Conservation (phyloP, 2,797 vertebrate species). For the Hippopotamyrus pictus region DNA sequence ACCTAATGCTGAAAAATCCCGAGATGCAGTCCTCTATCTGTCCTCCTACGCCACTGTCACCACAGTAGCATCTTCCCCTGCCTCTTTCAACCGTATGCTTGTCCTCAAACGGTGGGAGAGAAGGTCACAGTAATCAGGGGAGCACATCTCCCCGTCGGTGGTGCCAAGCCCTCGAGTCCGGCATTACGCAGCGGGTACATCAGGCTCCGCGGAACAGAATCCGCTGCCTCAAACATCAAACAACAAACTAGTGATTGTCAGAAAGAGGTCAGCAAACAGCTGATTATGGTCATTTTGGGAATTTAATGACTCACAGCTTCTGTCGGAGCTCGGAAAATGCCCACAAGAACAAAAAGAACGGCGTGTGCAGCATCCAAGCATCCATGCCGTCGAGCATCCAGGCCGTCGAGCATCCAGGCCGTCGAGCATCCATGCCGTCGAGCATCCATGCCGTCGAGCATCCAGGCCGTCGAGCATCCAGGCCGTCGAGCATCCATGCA, state of each 20-base stretch:
- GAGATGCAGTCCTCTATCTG: not conserved
- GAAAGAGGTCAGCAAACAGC: not conserved
- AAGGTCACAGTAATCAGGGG: not conserved
- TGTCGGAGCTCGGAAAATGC: not conserved
- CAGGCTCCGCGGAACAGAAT: not conserved
- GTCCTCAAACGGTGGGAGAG: not conserved
- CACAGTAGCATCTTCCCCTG: not conserved
- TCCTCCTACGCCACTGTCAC: not conserved
- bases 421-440: not conserved
- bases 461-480: not conserved
- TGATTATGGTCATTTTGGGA: not conserved
- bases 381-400: not conserved
- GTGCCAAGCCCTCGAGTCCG: not conserved
- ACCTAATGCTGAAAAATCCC: not conserved
- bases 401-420: not conserved
- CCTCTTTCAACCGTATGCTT: not conserved
- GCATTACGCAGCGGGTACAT: not conserved
- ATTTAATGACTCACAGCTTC: not conserved
- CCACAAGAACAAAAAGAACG: not conserved
- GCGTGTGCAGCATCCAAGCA: not conserved
- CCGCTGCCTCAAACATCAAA: not conserved
- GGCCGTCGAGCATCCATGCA: not conserved
- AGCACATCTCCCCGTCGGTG: not conserved
- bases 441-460: no score
- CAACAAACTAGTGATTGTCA: not conserved